These are phyloP conservation scores for Notarius quadriscutis DNA, from an alignment of 2,113 vertebrate genomes.

Conservation along the genomic window DNA sequence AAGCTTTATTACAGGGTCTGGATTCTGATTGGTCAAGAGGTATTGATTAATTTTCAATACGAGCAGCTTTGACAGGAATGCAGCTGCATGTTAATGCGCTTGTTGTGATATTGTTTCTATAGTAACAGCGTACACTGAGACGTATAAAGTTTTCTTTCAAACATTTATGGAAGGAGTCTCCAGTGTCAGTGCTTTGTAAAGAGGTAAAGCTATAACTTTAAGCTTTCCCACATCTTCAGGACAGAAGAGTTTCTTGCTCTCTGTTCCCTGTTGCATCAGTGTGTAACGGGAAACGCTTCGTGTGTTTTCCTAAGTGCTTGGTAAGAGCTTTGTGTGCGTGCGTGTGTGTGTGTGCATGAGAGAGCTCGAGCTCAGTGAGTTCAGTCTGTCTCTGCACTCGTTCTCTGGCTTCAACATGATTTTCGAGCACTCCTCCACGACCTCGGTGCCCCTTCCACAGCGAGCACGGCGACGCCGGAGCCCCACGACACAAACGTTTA, in stretches of 20 bases:
- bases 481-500: neutral
- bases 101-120: too few species aligned
- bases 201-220: neutral
- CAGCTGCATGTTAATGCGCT: neutral
- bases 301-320: slow-evolving; percentile 11
- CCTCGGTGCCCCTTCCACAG: neutral
- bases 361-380: neutral
- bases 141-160: neutral
- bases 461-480: neutral
- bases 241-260: neutral
- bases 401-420: neutral
- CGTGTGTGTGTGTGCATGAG: neutral
- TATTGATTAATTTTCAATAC: neutral
- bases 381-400: neutral
- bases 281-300: neutral
- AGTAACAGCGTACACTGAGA: neutral
- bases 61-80: neutral
- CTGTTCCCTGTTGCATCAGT: neutral
- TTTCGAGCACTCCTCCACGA: neutral
- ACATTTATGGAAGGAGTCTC: neutral
- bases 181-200: neutral
- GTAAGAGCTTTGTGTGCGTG: neutral
- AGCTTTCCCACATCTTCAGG: neutral
- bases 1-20: neutral
- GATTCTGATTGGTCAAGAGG: neutral